phyloP scores from a whole-genome alignment of 1,140 invertebrate species.

The Geopemphigus sp. region DNA sequence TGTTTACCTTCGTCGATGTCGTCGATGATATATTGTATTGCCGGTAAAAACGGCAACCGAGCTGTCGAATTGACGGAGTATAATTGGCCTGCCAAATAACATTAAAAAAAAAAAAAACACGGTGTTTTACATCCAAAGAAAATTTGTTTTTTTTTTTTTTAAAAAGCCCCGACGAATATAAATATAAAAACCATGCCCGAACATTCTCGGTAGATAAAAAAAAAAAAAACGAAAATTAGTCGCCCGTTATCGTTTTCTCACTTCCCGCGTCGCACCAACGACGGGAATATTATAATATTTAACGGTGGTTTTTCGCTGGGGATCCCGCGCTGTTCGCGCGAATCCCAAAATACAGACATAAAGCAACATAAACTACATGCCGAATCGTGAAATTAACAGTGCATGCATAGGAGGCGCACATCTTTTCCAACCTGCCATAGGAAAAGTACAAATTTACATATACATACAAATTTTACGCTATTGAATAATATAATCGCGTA shows the following conservation, averaged over 20 bases:
- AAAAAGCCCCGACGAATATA: neutral
- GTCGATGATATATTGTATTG: constrained; percentile 57
- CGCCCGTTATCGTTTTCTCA: neutral
- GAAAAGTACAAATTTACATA: constrained; percentile 36
- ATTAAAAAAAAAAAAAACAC: constrained; percentile 33
- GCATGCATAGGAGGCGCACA: constrained; percentile 45
- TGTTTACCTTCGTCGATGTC: constrained; percentile 57
- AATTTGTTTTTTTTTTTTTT: no score
- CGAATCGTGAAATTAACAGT: constrained; percentile 47
- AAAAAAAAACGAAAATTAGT: neutral
- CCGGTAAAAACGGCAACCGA: constrained; percentile 58
- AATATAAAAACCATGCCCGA: constrained; percentile 31
- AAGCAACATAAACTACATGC: constrained; percentile 49
- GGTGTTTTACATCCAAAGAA: constrained; percentile 35
- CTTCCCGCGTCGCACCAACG: neutral
- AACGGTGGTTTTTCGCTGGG: neutral
- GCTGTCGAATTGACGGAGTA: constrained; percentile 61
- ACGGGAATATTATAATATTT: neutral
- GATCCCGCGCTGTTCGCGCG: neutral
- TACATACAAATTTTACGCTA: constrained; percentile 10
- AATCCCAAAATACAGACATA: constrained; percentile 21
- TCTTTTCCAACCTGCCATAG: constrained; percentile 36
- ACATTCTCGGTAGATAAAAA: neutral
- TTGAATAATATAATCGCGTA: no score
- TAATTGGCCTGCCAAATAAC: constrained; percentile 62